These are phyloP conservation scores for Julus scandinavius DNA, from an alignment of 2,888 invertebrate species.

Conservation along the genomic window DNA sequence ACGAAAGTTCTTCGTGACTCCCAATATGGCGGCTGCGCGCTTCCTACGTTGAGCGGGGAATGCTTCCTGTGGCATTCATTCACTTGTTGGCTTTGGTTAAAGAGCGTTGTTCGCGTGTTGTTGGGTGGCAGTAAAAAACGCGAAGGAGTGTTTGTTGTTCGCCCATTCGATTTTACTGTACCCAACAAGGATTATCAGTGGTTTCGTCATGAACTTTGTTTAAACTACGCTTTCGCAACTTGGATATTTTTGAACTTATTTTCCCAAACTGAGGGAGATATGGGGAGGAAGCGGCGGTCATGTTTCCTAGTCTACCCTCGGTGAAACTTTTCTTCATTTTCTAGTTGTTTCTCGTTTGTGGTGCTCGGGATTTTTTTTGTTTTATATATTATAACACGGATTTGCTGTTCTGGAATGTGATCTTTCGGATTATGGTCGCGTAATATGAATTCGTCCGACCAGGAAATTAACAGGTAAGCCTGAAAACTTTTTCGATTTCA, in stretches of 20 bases:
- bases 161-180: not conserved
- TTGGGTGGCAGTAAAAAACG: not conserved
- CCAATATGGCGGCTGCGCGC: not conserved
- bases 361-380: not conserved
- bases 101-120: not conserved
- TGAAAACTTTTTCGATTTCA: not conserved
- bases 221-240: not conserved
- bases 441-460: constrained; percentile 18
- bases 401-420: constrained; percentile 22
- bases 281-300: not conserved
- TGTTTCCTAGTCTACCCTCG: not conserved
- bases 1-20: not conserved
- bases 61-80: constrained; percentile 15
- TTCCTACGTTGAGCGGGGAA: not conserved
- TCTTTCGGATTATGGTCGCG: constrained; percentile 26
- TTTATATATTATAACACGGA: not conserved
- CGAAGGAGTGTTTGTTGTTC: not conserved
- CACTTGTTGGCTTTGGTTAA: not conserved
- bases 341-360: not conserved
- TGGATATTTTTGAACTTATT: not conserved
- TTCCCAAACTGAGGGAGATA: too few species aligned
- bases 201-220: not conserved
- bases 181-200: constrained; percentile 13
- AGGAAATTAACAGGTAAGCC: not conserved
- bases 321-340: not conserved